A percentile compares a stretch with the other conserved stretches of the same genome.
These are phyloP conservation scores for Gila orcuttii DNA, from an alignment of 2,113 vertebrate genomes.

Conservation along the genomic window DNA sequence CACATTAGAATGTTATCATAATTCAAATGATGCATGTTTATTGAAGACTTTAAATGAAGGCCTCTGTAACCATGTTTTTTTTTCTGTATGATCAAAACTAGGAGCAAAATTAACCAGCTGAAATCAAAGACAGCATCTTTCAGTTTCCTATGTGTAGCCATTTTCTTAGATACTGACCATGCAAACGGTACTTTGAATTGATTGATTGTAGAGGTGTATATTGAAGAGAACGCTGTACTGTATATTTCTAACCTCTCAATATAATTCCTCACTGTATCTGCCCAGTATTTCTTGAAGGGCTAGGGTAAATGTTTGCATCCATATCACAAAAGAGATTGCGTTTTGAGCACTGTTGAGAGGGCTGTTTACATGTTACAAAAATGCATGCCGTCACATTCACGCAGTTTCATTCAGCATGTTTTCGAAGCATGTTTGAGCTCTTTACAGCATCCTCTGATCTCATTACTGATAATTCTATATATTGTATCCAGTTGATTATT, in stretches of 20 bases:
- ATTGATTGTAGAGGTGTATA: conserved; percentile 46
- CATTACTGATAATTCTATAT: conserved; percentile 63
- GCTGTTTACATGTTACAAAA: conserved; percentile 57
- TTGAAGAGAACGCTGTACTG: conserved; percentile 54
- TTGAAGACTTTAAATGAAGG: not conserved
- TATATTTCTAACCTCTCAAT: conserved; percentile 63
- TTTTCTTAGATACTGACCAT: not conserved
- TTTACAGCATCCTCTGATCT: conserved; percentile 49
- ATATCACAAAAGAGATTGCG: conserved; percentile 47
- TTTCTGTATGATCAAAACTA: conserved; percentile 8
- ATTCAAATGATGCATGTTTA: not conserved
- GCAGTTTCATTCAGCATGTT: conserved; percentile 66
- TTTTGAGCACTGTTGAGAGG: conserved; percentile 57
- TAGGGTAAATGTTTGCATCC: conserved; percentile 52
- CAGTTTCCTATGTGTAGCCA: not conserved
- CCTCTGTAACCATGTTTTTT: not conserved
- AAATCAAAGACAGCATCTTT: conserved; percentile 6
- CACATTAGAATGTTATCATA: not conserved
- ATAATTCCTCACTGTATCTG: conserved; percentile 56
- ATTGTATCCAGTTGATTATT: conserved; percentile 74
- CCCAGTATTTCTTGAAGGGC: conserved; percentile 51
- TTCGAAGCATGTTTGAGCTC: conserved; percentile 67
- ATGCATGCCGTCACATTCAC: conserved; percentile 73
- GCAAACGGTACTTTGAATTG: conserved; percentile 2
- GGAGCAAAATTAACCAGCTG: not conserved